phyloP scores from a whole-genome alignment of 2,113 vertebrate genomes.

The Eurystomus gularis region DNA sequence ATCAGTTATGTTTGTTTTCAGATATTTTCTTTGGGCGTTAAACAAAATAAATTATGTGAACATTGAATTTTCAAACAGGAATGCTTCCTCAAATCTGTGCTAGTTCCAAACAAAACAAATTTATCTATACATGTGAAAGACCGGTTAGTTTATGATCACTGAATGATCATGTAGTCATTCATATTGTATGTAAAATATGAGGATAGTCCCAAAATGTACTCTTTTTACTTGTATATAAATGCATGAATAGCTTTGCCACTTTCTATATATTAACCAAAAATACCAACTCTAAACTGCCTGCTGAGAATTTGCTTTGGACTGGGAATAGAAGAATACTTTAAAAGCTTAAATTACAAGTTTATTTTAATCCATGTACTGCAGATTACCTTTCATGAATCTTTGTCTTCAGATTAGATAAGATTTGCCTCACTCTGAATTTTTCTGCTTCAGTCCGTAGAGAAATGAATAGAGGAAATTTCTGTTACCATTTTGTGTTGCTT shows the following conservation, averaged over 20 bases:
- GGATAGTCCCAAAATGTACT: background rate
- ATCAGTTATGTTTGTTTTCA: background rate
- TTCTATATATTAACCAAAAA: background rate
- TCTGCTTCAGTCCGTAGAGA: background rate
- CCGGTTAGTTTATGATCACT: background rate
- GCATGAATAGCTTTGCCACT: background rate
- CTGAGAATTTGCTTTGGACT: background rate
- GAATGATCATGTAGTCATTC: background rate
- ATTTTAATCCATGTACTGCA: background rate
- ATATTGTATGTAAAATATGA: background rate
- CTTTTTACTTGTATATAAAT: background rate
- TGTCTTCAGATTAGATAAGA: background rate
- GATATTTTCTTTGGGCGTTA: background rate
- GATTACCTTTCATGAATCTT: background rate
- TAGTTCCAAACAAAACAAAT: background rate
- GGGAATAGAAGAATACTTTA: background rate
- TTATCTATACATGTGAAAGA: background rate
- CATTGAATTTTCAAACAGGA: background rate
- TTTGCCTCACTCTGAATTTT: background rate
- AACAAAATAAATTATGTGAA: background rate
- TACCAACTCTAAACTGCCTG: background rate
- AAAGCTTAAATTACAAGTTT: background rate
- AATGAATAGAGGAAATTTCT: background rate
- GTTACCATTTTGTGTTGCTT: conserved; percentile 9
- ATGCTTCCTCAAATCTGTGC: background rate